A percentile compares a stretch with the other conserved stretches of the same genome.
Conservation (phyloP, 2,797 vertebrate species). For the Aulostomus chinensis region DNA sequence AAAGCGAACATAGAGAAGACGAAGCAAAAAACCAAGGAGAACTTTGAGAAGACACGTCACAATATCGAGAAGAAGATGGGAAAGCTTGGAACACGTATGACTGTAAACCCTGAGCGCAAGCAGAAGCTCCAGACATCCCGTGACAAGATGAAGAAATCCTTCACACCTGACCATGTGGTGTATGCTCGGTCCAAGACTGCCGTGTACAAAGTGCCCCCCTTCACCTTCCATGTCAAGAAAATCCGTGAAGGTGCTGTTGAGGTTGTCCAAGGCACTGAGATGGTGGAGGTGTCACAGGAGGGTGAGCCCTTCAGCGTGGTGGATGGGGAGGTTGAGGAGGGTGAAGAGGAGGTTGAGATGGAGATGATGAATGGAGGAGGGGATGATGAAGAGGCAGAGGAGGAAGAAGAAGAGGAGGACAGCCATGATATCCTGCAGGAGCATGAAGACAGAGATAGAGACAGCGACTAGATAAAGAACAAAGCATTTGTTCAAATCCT, state of each 20-base stretch:
- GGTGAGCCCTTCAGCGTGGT: slow-evolving; percentile 75
- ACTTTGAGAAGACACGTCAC: slow-evolving; percentile 94
- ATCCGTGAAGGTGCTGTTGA: slow-evolving; percentile 92
- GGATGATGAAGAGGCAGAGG: slow-evolving; percentile 76
- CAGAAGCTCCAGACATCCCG: slow-evolving; percentile 94
- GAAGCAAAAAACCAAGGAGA: slow-evolving; percentile 78
- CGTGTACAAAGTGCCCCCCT: slow-evolving; percentile 96
- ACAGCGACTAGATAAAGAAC: slow-evolving; percentile 86
- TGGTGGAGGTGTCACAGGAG: slow-evolving; percentile 92
- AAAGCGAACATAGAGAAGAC: slow-evolving; percentile 81
- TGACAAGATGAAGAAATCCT: slow-evolving; percentile 94
- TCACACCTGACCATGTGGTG: slow-evolving; percentile 93
- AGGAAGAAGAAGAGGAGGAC: slow-evolving; percentile 75
- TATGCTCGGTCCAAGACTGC: slow-evolving; percentile 93
- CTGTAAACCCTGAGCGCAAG: slow-evolving; percentile 88
- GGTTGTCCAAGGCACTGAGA: slow-evolving; percentile 93
- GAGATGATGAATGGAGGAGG: slow-evolving; percentile 76
- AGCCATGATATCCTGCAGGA: slow-evolving; percentile 86
- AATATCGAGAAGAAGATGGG: slow-evolving; percentile 98
- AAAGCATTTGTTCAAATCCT: slow-evolving; percentile 4
- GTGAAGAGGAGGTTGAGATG: slow-evolving; percentile 78
- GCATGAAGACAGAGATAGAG: slow-evolving; percentile 79
- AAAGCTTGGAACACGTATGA: slow-evolving; percentile 92
- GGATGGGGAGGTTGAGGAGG: slow-evolving; percentile 63
- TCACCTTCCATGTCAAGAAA: slow-evolving; percentile 98